phyloP scores from a whole-genome alignment of 2,888 invertebrate genomes.

The Ectobius pallidus region DNA sequence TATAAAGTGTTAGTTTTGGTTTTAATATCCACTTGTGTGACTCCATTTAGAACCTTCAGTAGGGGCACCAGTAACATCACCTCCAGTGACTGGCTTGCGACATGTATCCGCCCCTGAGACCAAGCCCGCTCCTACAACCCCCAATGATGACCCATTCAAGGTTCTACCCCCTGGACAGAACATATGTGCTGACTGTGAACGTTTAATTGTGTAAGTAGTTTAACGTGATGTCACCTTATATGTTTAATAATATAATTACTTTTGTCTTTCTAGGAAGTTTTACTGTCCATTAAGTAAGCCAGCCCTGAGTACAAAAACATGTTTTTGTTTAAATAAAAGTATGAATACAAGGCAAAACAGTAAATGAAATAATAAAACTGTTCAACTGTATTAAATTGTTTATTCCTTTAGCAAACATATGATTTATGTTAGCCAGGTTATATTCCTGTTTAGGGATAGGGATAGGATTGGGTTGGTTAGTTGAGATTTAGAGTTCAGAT shows the following conservation, averaged over 20 bases:
- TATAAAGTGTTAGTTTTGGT: too few relatives aligned
- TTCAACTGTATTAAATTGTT: too few relatives aligned
- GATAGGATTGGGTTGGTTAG: too few relatives aligned
- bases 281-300: constrained; percentile 18
- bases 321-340: not conserved
- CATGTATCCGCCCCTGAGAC: constrained; percentile 78
- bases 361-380: too few relatives aligned
- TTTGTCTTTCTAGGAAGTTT: constrained; percentile 16
- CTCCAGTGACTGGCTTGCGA: constrained; percentile 63
- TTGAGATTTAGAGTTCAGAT: too few relatives aligned
- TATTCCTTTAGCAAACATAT: too few relatives aligned
- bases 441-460: too few relatives aligned
- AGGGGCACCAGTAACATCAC: constrained; percentile 44
- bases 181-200: constrained; percentile 96
- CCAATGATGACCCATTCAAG: constrained; percentile 59
- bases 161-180: constrained; percentile 87
- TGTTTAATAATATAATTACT: constrained; percentile 12
- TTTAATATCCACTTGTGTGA: constrained; percentile 5
- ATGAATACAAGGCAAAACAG: too few relatives aligned
- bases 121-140: constrained; percentile 56
- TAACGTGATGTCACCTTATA: too few relatives aligned
- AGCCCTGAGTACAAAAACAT: not conserved
- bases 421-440: too few relatives aligned
- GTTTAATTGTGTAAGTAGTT: constrained; percentile 93
- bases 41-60: constrained; percentile 24